A percentile compares a stretch with the other conserved stretches of the same genome.
Conservation (phyloP, 2,797 vertebrate genomes). For the Lagodon rhomboides region DNA sequence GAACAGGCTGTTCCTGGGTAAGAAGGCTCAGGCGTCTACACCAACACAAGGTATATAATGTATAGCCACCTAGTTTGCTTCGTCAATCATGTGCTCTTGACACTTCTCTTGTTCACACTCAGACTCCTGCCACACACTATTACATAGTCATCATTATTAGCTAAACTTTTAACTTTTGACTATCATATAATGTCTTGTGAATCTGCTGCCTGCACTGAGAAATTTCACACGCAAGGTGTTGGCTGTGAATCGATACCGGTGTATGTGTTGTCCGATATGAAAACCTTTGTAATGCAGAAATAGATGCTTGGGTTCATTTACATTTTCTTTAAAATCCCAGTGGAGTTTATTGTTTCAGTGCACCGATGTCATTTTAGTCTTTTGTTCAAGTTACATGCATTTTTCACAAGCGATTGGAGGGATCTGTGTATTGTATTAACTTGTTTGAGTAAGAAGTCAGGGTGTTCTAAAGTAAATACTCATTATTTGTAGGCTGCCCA, state of each 20-base stretch:
- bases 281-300: no score
- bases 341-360: no score
- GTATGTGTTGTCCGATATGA: no score
- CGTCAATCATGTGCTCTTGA: constrained; percentile 21
- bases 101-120: constrained; percentile 7
- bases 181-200: not conserved
- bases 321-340: no score
- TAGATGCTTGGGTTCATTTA: no score
- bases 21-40: constrained; percentile 70
- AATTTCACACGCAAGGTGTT: not conserved
- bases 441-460: constrained; percentile 6
- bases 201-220: not conserved
- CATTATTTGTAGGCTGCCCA: constrained; percentile 8
- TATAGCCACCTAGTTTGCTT: constrained; percentile 33
- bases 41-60: constrained; percentile 57
- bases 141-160: not conserved
- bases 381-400: constrained; percentile 2
- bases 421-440: no score
- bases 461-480: constrained; percentile 28
- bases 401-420: no score
- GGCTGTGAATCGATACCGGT: not conserved
- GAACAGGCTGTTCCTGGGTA: constrained; percentile 80
- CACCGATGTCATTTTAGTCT: no score
- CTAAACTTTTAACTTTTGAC: constrained; percentile 13
- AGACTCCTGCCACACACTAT: not conserved